Base-by-base conservation (phyloP, 2,113 vertebrate species). In the Podarcis muralis region DNA sequence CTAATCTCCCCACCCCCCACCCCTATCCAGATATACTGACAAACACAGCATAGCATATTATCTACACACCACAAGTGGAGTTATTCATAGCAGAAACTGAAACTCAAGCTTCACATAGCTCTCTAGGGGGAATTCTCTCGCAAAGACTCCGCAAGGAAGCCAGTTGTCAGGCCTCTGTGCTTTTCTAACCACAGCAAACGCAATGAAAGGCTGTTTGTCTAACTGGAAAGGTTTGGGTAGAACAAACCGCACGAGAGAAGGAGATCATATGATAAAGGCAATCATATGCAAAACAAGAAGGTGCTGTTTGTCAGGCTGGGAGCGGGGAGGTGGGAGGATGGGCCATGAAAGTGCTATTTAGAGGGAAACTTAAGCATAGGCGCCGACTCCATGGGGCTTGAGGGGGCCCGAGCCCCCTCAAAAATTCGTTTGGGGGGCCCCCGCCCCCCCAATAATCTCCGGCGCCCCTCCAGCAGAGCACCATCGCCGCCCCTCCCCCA, bases 151-250 rank as follows among this genome's bases (percentile, higher is more conserved):
- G 37, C 48, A 23, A 11, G 65, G 6, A 20, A 83, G 11, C 48
- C 40, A 83, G 85, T 62, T 89, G 53, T 30, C 18, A 30, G 30
- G 3, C 75, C 27, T 89, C 92, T 23, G 88, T 86, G 84, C 5
- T 79, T 89, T n/a, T 27, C n/a, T 66, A 74, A 59, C 12, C 16
- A 68, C 32, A 84, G 72, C 37, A 72, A 76, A 92, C 78, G 15
- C 90, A 25, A 66, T 32, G 18, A n/a, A 77, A 53, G 15, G 84
- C 23, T 91, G 18, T 81, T 92, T 91, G 59, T 83, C 4, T 80
- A 81, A 75, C 84, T 75, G 40, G 82, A 93, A 90, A 78, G 62
- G 83, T 78, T 84, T 91, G 6, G 30, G 78, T 68, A 84, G 81
- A 32, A 89, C 65, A 90, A 88, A 40, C 3, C 4, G 30, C 18